Evolutionary conservation across 1,140 invertebrate species (phyloP).

Genomic region (Helicoverpa zea): DNA sequence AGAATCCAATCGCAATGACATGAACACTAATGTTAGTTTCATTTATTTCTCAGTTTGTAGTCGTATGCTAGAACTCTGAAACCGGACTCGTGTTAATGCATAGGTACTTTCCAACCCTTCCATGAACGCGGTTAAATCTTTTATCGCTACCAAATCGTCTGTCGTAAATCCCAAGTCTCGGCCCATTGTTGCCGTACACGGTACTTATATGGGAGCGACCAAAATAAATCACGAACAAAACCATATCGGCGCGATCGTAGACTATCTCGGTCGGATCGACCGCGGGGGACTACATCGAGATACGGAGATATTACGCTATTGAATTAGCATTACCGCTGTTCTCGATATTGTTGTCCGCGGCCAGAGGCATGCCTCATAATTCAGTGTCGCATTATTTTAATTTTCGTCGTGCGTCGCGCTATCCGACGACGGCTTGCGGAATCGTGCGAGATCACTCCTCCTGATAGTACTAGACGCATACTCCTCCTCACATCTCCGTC

Average conservation of each 20-base stretch:
- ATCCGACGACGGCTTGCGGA: constrained; percentile 52
- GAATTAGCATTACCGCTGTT: constrained; percentile 83
- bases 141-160: constrained; percentile 83
- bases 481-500: constrained; percentile 65
- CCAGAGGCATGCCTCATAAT: constrained; percentile 67
- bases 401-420: constrained; percentile 67
- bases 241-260: constrained; percentile 83
- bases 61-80: constrained; percentile 8
- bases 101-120: constrained; percentile 52
- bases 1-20: constrained; percentile 37
- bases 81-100: constrained; percentile 53
- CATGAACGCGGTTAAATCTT: constrained; percentile 66
- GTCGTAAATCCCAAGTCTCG: constrained; percentile 78
- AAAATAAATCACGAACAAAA: constrained; percentile 85
- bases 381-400: constrained; percentile 77
- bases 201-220: constrained; percentile 83
- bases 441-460: constrained; percentile 73
- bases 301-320: constrained; percentile 81
- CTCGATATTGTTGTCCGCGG: constrained; percentile 66
- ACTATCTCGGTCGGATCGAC: constrained; percentile 76
- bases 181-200: constrained; percentile 79
- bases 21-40: constrained; percentile 46
- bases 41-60: constrained; percentile 49
- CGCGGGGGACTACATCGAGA: constrained; percentile 73
- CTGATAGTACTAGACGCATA: constrained; percentile 72